phyloP scores from a whole-genome alignment of 1,140 invertebrate genomes.

The Semibalanus balanoides region DNA sequence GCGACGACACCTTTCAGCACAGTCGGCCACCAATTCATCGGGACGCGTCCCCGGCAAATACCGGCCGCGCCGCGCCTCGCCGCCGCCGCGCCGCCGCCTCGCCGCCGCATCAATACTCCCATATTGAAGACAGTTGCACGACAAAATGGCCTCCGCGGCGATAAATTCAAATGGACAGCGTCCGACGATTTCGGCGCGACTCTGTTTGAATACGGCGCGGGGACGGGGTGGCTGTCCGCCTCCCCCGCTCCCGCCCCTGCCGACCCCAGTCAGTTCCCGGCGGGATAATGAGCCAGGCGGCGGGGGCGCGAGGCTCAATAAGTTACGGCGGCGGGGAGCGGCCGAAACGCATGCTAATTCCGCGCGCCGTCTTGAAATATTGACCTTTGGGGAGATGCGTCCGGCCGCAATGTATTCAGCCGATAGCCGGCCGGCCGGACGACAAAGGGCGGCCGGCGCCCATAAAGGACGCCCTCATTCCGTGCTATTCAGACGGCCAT shows the following conservation, averaged over 20 bases:
- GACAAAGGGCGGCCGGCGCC: neutral
- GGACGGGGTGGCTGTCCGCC: neutral
- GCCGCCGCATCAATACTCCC: neutral
- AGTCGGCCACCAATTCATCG: neutral
- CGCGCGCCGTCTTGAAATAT: neutral
- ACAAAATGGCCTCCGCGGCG: neutral
- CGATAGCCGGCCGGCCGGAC: too few species aligned
- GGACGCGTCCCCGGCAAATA: neutral
- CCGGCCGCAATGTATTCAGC: neutral
- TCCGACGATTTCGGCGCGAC: neutral
- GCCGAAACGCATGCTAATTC: neutral
- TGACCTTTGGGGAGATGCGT: neutral
- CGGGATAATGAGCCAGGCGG: neutral
- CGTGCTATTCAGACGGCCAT: neutral
- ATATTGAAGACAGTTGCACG: neutral
- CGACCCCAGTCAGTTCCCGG: neutral
- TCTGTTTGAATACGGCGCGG: neutral
- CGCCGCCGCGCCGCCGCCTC: constrained; percentile 7
- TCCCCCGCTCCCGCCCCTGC: too few species aligned
- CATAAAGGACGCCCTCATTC: neutral
- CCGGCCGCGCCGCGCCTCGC: neutral
- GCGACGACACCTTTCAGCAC: constrained; percentile 11
- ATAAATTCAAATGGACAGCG: neutral
- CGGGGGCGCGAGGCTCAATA: neutral
- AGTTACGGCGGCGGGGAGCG: neutral